Percentiles rank a stretch among this genome's conserved stretches.
These are phyloP conservation scores for Terebella lapidaria DNA, from an alignment of 2,888 invertebrate genomes.

Conservation along the genomic window DNA sequence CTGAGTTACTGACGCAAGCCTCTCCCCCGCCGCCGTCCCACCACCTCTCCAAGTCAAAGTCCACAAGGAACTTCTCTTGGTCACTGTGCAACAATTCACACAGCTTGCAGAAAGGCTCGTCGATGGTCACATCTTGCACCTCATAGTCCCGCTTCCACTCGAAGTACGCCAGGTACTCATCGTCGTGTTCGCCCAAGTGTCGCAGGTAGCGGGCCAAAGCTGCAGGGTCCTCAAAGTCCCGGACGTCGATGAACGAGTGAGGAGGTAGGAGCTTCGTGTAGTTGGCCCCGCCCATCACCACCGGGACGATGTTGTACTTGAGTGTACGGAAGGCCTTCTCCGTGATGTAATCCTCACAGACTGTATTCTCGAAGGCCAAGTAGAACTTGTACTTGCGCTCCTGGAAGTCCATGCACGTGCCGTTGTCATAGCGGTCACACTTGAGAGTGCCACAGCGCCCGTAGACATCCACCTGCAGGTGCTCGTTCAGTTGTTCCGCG, in stretches of 20 bases:
- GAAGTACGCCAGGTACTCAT: background rate
- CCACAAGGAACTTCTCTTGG: background rate
- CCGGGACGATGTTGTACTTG: background rate
- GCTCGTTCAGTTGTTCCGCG: conserved; percentile 76
- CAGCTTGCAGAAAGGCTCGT: background rate
- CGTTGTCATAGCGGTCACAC: conserved; percentile 63
- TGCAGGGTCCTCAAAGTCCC: background rate
- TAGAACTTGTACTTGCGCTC: conserved; percentile 75
- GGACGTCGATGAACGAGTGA: background rate
- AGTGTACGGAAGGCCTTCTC: conserved; percentile 68
- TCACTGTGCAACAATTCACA: background rate
- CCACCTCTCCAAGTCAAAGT: background rate
- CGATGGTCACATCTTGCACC: background rate
- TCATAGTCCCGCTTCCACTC: background rate
- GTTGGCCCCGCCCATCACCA: background rate
- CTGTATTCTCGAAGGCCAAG: conserved; percentile 90
- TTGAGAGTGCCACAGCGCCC: conserved; percentile 69
- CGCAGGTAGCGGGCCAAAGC: background rate
- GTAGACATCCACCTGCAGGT: conserved; percentile 61
- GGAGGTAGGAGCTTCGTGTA: background rate
- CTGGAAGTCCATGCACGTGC: conserved; percentile 75
- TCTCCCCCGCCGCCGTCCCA: background rate
- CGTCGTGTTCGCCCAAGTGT: background rate
- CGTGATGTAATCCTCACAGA: conserved; percentile 87
- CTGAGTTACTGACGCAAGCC: background rate